Evolutionary conservation across 2,888 invertebrate genomes (phyloP).

Genomic region (Zelleria hepariella): DNA sequence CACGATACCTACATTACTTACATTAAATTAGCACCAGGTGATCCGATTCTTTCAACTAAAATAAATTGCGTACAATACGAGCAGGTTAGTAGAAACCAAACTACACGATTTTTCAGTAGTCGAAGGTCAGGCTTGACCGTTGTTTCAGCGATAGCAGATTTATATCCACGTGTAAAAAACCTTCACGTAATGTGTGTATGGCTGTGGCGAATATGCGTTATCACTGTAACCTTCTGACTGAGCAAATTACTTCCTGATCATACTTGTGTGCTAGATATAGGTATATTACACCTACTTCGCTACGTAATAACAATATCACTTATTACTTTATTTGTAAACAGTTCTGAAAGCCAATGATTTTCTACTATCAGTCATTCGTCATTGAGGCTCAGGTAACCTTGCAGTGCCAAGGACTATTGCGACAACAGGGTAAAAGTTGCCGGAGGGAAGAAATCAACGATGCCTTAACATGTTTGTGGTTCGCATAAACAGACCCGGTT

Average conservation of each 20-base stretch:
- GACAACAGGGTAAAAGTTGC: too few species aligned
- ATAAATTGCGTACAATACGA: too few species aligned
- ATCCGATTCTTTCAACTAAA: too few species aligned
- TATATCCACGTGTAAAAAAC: background rate
- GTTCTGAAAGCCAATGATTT: background rate
- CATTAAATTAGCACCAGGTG: too few species aligned
- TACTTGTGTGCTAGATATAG: conserved; percentile 20
- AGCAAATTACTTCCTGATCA: conserved; percentile 65
- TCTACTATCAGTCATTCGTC: background rate
- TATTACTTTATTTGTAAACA: background rate
- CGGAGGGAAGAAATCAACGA: background rate
- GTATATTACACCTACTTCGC: background rate
- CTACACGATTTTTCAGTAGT: background rate
- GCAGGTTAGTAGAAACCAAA: background rate
- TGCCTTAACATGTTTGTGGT: background rate
- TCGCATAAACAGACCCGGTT: background rate
- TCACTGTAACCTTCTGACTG: conserved; percentile 59
- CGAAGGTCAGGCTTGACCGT: background rate
- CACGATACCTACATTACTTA: too few species aligned
- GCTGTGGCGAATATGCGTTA: conserved; percentile 31
- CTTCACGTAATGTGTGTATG: background rate
- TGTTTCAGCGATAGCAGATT: background rate
- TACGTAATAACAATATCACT: background rate
- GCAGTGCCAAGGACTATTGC: background rate
- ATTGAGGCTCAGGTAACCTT: background rate